These are phyloP conservation scores for Aegotheles bennettii DNA, from an alignment of 2,113 vertebrate genomes.

Conservation along the genomic window DNA sequence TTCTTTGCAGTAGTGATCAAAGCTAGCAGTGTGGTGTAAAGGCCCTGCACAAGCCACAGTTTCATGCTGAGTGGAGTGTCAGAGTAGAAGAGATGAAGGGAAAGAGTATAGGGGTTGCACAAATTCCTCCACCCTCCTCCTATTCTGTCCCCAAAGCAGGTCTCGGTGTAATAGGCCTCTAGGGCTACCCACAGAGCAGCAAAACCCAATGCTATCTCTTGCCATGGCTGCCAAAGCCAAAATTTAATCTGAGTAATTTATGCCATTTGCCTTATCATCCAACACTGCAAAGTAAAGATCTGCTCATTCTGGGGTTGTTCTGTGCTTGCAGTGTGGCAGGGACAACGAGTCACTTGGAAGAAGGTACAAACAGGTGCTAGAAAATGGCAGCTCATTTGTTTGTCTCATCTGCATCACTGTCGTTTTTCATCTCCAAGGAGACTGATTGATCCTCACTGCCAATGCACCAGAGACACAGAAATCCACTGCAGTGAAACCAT, in stretches of 20 bases:
- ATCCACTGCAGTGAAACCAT: neutral
- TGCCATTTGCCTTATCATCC: neutral
- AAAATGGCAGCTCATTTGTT: neutral
- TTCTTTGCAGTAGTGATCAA: neutral
- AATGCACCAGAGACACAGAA: neutral
- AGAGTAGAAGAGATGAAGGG: neutral
- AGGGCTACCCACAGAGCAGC: neutral
- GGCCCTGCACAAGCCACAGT: neutral
- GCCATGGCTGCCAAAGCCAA: neutral
- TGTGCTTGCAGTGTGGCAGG: neutral
- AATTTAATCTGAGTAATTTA: neutral
- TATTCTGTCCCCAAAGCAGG: neutral
- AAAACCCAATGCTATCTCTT: neutral
- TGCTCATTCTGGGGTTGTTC: neutral
- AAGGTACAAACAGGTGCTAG: neutral
- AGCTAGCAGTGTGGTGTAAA: neutral
- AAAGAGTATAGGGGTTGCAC: neutral
- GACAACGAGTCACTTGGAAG: neutral
- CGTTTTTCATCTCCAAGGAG: constrained; percentile 26
- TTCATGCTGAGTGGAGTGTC: neutral
- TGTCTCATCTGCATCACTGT: neutral
- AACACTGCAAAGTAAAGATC: neutral
- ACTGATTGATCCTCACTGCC: constrained; percentile 3
- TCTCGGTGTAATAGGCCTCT: fast-evolving
- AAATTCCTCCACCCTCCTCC: neutral